These are phyloP conservation scores for Megalonaias nervosa DNA, from an alignment of 1,140 invertebrate genomes.

Conservation along the genomic window DNA sequence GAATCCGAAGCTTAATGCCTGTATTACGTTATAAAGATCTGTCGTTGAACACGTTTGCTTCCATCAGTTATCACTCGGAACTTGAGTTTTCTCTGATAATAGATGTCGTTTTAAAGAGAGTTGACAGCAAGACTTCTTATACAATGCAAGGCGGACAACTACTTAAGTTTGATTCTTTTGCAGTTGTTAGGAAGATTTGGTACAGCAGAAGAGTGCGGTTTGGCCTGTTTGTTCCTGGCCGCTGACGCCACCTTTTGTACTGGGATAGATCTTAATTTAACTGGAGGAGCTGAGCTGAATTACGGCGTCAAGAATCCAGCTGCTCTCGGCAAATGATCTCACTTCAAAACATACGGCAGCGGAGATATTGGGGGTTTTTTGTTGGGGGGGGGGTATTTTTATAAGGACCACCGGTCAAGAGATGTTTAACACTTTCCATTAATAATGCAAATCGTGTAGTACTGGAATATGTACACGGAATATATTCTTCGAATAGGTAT, in stretches of 20 bases:
- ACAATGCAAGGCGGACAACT: not conserved
- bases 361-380: too few species aligned
- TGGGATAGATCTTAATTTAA: conserved; percentile 66
- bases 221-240: conserved; percentile 66
- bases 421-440: too few species aligned
- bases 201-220: conserved; percentile 63
- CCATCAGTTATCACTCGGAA: not conserved
- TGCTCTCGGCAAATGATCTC: too few species aligned
- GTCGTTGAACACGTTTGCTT: not conserved
- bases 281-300: conserved; percentile 68
- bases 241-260: conserved; percentile 70
- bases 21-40: not conserved
- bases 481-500: too few species aligned
- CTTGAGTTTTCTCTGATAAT: not conserved
- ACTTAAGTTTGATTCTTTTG: conserved; percentile 11
- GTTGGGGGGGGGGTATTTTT: too few species aligned
- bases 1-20: not conserved
- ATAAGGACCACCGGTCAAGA: too few species aligned
- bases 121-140: not conserved
- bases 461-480: too few species aligned
- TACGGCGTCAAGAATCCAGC: conserved; percentile 64
- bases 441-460: too few species aligned
- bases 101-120: not conserved
- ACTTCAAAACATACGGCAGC: too few species aligned
- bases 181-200: conserved; percentile 68